Conservation (phyloP, 2,113 vertebrate species). For the Anarhynchus alexandrinus region DNA sequence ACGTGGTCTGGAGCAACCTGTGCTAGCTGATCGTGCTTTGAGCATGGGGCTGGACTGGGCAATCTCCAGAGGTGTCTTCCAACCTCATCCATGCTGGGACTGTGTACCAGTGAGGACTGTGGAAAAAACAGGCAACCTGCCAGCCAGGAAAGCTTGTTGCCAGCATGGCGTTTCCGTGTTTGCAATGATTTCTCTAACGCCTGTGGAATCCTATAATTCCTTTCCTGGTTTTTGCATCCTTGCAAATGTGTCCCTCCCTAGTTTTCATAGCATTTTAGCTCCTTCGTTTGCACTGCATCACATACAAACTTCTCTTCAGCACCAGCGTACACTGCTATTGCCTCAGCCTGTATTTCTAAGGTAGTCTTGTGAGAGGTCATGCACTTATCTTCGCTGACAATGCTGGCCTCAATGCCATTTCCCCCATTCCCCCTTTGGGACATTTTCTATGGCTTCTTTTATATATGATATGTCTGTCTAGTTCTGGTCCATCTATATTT, state of each 20-base stretch:
- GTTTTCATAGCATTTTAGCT: background rate
- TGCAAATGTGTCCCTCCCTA: background rate
- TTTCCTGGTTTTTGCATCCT: background rate
- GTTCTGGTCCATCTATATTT: background rate
- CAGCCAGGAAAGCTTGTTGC: background rate
- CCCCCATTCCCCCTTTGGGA: background rate
- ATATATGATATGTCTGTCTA: background rate
- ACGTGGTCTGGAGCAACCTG: background rate
- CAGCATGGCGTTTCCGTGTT: background rate
- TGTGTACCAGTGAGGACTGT: background rate
- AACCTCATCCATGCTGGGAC: background rate
- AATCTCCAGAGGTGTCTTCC: background rate
- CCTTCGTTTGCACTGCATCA: background rate
- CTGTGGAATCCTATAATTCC: background rate
- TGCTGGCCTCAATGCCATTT: background rate
- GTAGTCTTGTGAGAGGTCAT: background rate
- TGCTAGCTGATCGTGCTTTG: background rate
- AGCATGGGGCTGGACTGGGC: fast-evolving
- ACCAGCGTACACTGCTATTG: background rate
- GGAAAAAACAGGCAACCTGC: background rate
- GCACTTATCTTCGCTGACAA: background rate
- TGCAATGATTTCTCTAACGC: background rate
- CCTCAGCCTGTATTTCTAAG: background rate
- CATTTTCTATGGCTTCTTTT: background rate
- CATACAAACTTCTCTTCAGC: background rate